Evolutionary conservation across 1,140 invertebrate genomes (phyloP).

Genomic region (Lamellibrachia luymesi): DNA sequence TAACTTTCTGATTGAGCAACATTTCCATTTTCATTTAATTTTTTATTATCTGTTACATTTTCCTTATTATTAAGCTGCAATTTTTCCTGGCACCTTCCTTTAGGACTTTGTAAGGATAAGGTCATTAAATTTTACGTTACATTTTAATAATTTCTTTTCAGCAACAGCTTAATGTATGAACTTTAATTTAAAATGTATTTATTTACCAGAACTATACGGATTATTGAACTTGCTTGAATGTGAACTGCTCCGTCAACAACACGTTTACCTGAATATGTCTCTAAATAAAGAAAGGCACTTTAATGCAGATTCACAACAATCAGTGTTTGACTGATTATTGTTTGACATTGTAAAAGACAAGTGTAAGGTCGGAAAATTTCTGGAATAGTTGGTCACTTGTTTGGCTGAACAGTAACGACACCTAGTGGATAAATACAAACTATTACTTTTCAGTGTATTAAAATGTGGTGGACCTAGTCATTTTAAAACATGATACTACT

Average conservation of each 20-base stretch:
- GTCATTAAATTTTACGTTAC: too few species aligned
- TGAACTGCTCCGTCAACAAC: background rate
- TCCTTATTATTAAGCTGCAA: too few species aligned
- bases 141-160: too few species aligned
- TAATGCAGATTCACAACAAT: background rate
- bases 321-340: background rate
- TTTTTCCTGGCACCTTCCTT: too few species aligned
- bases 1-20: background rate
- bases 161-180: background rate
- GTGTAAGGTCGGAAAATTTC: background rate
- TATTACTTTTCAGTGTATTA: background rate
- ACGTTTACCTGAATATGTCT: background rate
- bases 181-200: slow-evolving; percentile 8
- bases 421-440: background rate
- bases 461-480: background rate
- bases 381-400: background rate
- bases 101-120: too few species aligned
- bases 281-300: background rate
- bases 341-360: background rate
- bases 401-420: slow-evolving; percentile 16
- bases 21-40: background rate
- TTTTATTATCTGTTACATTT: background rate
- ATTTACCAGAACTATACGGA: background rate
- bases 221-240: background rate
- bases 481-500: too few species aligned